A percentile compares a stretch with the other conserved stretches of the same genome.
Evolutionary conservation across 1,140 invertebrate genomes (phyloP).

Genomic region (Paraescarpia echinospica): DNA sequence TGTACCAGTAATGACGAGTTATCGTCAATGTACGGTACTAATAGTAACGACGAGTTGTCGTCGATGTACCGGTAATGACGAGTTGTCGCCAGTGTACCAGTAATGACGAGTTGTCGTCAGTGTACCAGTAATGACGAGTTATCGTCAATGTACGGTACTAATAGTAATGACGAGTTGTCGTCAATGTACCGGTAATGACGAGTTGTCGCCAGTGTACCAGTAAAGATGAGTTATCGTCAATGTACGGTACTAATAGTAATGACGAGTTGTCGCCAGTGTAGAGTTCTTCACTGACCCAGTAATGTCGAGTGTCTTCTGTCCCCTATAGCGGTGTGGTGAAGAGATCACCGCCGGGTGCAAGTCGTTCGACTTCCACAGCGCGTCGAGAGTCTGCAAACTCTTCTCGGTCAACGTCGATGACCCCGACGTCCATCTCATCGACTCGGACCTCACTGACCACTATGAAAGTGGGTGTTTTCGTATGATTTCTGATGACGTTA

Average conservation of each 20-base stretch:
- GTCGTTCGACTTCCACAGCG: slow-evolving; percentile 47
- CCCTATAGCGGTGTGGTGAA: slow-evolving; percentile 39
- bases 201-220: too few species aligned
- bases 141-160: too few species aligned
- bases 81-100: neutral
- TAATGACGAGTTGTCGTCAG: neutral
- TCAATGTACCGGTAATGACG: too few species aligned
- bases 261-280: neutral
- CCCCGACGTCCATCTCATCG: slow-evolving; percentile 13
- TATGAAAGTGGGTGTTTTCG: slow-evolving; percentile 21
- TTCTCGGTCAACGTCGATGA: slow-evolving; percentile 22
- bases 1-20: neutral
- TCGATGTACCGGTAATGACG: neutral
- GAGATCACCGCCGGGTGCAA: slow-evolving; percentile 46
- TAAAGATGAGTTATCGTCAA: too few species aligned
- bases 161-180: too few species aligned
- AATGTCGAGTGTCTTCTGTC: neutral
- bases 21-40: too few species aligned
- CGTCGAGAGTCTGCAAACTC: neutral
- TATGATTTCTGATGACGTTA: neutral
- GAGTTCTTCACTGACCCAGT: neutral
- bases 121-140: neutral
- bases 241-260: too few species aligned
- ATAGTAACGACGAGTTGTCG: neutral
- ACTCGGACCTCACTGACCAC: slow-evolving; percentile 19